Evolutionary conservation across 1,140 invertebrate genomes (phyloP).

Genomic region (Patella vulgata): DNA sequence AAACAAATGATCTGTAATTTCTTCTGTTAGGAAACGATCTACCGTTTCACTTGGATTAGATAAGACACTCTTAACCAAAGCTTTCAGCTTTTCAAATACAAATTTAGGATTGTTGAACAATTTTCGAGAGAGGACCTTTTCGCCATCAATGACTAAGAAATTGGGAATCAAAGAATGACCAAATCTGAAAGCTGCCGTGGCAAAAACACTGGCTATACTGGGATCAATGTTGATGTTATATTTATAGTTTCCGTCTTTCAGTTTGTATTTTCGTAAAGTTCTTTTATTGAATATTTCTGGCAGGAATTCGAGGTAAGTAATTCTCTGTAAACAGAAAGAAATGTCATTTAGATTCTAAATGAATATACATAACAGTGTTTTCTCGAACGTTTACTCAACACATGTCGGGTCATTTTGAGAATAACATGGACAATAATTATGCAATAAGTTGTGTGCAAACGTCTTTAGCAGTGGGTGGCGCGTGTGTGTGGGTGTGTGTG

Average conservation of each 20-base stretch:
- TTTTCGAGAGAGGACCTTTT: background rate
- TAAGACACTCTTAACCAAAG: background rate
- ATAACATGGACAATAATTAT: too few species aligned
- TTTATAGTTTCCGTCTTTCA: slow-evolving; percentile 55
- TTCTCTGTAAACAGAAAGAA: slow-evolving; percentile 81
- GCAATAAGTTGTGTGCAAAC: too few species aligned
- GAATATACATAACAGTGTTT: too few species aligned
- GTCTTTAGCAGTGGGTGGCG: too few species aligned
- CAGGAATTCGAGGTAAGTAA: slow-evolving; percentile 93
- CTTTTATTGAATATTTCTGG: slow-evolving; percentile 79
- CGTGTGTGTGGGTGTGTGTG: too few species aligned
- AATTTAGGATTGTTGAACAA: slow-evolving; percentile 9
- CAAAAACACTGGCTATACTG: slow-evolving; percentile 91
- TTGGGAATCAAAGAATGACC: slow-evolving; percentile 96
- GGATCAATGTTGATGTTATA: slow-evolving; percentile 85
- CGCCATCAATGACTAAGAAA: slow-evolving; percentile 67
- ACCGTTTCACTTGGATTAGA: background rate
- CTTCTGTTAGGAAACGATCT: slow-evolving; percentile 86
- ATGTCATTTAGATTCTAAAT: too few species aligned
- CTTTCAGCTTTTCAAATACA: slow-evolving; percentile 1
- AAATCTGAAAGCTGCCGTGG: slow-evolving; percentile 92
- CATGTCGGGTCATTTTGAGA: too few species aligned
- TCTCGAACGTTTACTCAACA: too few species aligned
- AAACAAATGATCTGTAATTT: slow-evolving; percentile 93
- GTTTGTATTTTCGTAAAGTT: slow-evolving; percentile 75